Evolutionary conservation across 2,113 vertebrate genomes (phyloP).

Genomic region (Arvicanthis niloticus): DNA sequence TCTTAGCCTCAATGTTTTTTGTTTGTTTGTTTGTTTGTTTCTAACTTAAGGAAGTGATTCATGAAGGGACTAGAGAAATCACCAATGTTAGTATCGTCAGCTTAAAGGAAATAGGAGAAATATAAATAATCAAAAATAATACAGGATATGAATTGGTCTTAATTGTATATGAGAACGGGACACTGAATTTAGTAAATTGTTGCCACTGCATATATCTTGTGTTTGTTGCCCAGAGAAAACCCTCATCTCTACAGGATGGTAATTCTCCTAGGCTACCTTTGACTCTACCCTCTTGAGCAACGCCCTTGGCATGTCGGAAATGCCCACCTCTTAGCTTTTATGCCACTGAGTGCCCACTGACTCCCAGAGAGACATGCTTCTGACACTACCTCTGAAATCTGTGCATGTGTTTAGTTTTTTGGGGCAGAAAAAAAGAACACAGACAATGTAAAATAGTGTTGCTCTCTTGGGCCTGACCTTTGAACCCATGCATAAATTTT

Average conservation of each 20-base stretch:
- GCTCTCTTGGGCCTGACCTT: background rate
- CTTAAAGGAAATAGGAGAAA: slow-evolving; percentile 65
- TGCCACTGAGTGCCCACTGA: background rate
- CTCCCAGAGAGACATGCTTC: slow-evolving; percentile 21
- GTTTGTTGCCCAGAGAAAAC: slow-evolving; percentile 37
- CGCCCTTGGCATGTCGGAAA: background rate
- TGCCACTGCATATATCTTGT: slow-evolving; percentile 17
- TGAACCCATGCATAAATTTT: background rate
- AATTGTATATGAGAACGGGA: slow-evolving; percentile 19
- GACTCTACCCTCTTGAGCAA: background rate
- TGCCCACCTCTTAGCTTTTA: slow-evolving; percentile 40
- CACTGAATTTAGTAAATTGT: slow-evolving; percentile 27
- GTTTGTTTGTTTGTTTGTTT: background rate
- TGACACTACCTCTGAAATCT: background rate
- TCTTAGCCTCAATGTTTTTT: background rate
- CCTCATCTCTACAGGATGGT: background rate
- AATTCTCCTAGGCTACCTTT: background rate
- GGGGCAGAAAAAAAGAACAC: slow-evolving; percentile 28
- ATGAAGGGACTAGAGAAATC: slow-evolving; percentile 44
- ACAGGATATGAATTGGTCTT: slow-evolving; percentile 19
- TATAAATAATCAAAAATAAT: slow-evolving; percentile 54
- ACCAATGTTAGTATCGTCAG: background rate
- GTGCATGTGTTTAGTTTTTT: slow-evolving; percentile 53
- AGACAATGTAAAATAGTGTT: slow-evolving; percentile 5
- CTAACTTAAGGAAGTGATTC: background rate